Evolutionary conservation across 2,888 invertebrate species (phyloP).

Genomic region (Apodemia duryi): DNA sequence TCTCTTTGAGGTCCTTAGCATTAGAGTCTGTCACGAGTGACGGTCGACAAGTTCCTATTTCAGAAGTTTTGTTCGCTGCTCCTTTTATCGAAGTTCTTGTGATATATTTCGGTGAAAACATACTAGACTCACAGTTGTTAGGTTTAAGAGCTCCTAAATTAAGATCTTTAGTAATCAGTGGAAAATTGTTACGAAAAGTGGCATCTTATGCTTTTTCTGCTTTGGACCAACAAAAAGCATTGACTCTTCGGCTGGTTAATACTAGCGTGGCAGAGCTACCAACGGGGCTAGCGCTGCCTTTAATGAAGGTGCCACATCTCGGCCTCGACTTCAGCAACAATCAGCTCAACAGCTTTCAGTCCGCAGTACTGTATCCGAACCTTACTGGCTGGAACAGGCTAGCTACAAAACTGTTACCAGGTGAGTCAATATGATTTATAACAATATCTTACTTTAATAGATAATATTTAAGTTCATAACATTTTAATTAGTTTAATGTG

Average conservation of each 20-base stretch:
- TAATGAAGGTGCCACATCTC: constrained; percentile 86
- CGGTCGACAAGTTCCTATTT: constrained; percentile 67
- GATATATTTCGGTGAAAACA: constrained; percentile 82
- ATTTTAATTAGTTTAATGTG: too few species aligned
- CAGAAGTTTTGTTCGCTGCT: constrained; percentile 38
- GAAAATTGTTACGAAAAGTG: constrained; percentile 82
- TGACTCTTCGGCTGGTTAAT: constrained; percentile 83
- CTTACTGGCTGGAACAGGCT: constrained; percentile 89
- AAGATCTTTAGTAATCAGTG: constrained; percentile 86
- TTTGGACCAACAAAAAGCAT: constrained; percentile 83
- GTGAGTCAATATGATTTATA: constrained; percentile 47
- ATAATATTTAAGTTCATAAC: too few species aligned
- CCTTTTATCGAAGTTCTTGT: constrained; percentile 46
- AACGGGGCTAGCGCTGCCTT: constrained; percentile 83
- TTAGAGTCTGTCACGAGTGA: constrained; percentile 83
- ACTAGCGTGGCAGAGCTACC: constrained; percentile 87
- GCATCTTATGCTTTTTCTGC: constrained; percentile 84
- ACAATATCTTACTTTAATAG: too few species aligned
- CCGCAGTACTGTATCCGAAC: constrained; percentile 89
- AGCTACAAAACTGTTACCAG: constrained; percentile 88
- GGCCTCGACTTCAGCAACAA: constrained; percentile 89
- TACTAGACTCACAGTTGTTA: constrained; percentile 84
- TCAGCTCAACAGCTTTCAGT: constrained; percentile 83
- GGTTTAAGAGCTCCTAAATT: constrained; percentile 86
- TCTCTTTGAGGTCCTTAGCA: constrained; percentile 81